phyloP scores from a whole-genome alignment of 2,888 invertebrate species.

The Ophioninae sp. region DNA sequence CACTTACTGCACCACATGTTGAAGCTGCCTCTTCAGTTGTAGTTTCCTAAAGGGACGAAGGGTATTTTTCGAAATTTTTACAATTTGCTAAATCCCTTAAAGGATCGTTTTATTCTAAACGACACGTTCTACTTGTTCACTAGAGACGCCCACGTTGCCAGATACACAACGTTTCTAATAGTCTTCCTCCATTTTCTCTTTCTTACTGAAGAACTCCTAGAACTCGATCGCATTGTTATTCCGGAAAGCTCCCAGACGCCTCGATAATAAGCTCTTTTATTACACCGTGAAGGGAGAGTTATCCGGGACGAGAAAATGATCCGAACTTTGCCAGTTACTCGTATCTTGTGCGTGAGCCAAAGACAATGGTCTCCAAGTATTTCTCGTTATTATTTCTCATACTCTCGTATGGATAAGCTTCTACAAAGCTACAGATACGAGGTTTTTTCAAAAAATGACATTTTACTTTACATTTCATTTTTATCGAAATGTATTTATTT shows the following conservation, averaged over 20 bases:
- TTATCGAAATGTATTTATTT: too few species aligned
- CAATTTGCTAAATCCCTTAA: too few species aligned
- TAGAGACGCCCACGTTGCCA: too few species aligned
- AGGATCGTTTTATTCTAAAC: too few species aligned
- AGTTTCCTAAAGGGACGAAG: too few species aligned
- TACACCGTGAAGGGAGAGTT: background rate
- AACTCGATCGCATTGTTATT: slow-evolving; percentile 48
- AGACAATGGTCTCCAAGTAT: background rate
- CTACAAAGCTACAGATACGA: too few species aligned
- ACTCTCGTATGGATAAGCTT: background rate
- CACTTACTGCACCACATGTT: too few species aligned
- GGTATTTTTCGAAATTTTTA: too few species aligned
- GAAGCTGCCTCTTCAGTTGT: too few species aligned
- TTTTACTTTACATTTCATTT: too few species aligned
- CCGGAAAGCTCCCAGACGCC: slow-evolving; percentile 27
- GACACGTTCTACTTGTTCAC: too few species aligned
- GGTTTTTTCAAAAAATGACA: too few species aligned
- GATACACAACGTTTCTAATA: slow-evolving; percentile 6
- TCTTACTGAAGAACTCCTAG: background rate
- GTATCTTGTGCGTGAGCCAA: slow-evolving; percentile 1
- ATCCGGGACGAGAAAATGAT: slow-evolving; percentile 50
- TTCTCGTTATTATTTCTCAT: slow-evolving; percentile 32
- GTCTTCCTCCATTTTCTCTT: background rate
- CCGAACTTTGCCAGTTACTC: slow-evolving; percentile 44
- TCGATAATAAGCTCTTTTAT: slow-evolving; percentile 48